Percentiles rank a stretch among this genome's conserved stretches.
These are phyloP conservation scores for Tragelaphus buxtoni DNA, from an alignment of 2,113 vertebrate species.

Conservation along the genomic window DNA sequence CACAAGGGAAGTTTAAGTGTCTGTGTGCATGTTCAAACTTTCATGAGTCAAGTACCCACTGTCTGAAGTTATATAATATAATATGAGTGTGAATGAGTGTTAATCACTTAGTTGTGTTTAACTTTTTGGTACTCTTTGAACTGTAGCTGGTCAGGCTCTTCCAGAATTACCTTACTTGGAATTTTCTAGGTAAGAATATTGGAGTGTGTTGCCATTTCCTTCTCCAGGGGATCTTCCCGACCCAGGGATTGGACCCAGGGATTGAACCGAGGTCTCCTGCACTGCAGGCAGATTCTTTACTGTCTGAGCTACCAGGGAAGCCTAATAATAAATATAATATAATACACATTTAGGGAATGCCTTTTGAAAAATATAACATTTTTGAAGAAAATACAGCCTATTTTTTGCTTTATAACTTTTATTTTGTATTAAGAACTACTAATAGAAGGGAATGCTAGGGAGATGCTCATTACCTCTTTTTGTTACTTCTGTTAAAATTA, in stretches of 20 bases:
- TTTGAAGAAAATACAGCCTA: not conserved
- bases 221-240: not conserved
- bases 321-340: not conserved
- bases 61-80: slow-evolving; percentile 13
- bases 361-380: not conserved
- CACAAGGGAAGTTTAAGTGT: not conserved
- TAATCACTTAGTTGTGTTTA: not conserved
- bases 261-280: not conserved
- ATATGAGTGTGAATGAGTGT: not conserved
- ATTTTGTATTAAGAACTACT: not conserved
- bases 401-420: slow-evolving; percentile 47
- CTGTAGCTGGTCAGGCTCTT: not conserved
- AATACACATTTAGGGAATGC: not conserved
- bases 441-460: slow-evolving; percentile 42
- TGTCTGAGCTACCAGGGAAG: not conserved
- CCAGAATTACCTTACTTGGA: not conserved
- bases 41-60: not conserved
- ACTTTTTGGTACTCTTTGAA: not conserved
- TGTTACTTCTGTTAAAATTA: slow-evolving; percentile 27
- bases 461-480: not conserved
- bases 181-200: not conserved
- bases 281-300: not conserved
- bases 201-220: not conserved
- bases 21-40: not conserved
- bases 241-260: not conserved